Evolutionary conservation across 64 coral and sea anemone species (phyloP).

Genomic region (Anthopleura sola): DNA sequence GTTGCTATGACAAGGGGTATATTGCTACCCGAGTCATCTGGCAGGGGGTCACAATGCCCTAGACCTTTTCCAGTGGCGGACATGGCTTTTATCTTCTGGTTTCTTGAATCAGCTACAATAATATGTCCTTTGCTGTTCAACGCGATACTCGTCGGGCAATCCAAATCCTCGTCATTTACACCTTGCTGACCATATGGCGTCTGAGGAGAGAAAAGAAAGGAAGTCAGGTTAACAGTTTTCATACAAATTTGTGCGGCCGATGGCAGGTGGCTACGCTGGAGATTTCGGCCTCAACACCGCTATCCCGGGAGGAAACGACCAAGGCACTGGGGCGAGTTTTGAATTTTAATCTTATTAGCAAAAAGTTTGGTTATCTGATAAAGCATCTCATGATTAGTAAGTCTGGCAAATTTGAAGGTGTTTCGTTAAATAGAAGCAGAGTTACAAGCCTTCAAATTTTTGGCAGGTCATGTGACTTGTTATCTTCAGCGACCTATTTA

Average conservation of each 20-base stretch:
- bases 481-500: too few relatives aligned
- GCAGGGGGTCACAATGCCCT: neutral
- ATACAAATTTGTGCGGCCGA: too few relatives aligned
- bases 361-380: too few relatives aligned
- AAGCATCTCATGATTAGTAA: too few relatives aligned
- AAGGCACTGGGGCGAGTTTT: too few relatives aligned
- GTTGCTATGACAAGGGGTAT: neutral
- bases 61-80: neutral
- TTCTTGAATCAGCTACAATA: neutral
- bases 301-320: neutral
- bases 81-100: neutral
- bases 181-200: neutral
- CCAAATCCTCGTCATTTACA: neutral
- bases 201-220: neutral
- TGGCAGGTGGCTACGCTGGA: too few relatives aligned
- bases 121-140: neutral
- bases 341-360: neutral
- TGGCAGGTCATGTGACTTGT: too few relatives aligned
- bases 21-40: neutral
- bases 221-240: neutral
- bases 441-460: too few relatives aligned
- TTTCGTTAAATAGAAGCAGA: too few relatives aligned
- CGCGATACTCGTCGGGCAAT: neutral
- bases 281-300: neutral
- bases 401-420: too few relatives aligned